Base-by-base conservation (phyloP, 2,797 vertebrate genomes). In the Acanthurus tractus region DNA sequence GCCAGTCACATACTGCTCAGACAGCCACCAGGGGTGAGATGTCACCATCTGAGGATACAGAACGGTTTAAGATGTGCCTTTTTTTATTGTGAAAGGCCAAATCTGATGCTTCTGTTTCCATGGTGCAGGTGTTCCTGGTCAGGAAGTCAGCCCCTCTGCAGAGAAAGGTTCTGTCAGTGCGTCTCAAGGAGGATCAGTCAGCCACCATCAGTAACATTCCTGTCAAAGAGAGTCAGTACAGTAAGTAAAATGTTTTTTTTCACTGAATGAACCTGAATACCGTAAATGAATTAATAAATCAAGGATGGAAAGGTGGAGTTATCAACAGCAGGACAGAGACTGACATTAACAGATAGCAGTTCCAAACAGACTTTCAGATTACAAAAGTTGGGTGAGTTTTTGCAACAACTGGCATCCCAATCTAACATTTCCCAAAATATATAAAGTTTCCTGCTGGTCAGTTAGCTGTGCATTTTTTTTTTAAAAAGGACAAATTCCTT, bases 121-220 rank as follows among this genome's bases (percentile, higher is more conserved):
- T 18, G 64, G 8, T 13, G 48, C 81, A 99, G 97, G 96, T 96
- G 63, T 99, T 99, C 89, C 87, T 99, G 80, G 97, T 99, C 68
- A 95, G 96, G 64, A 98, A 95, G 87, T 98, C 96, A 0, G 73
- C 94, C 12, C 91, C 86, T 62, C 88, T 97, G 81, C 97, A 98
- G 88, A 97, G 94, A 87, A 99, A 99, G 71, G 95, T 98, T 17
- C 94, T 99, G 52, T 97, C 95, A n/a, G 92, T 99, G 64, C 96
- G 96, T 36, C 76, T 97, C 53, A 82, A 82, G 13, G 93, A 96
- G 29, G 75, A 87, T 58, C 93, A 93, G 45, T 92, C 87, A 18
- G 83, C 88, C 48, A 85, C 92, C 17, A 89, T 99, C 55, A 95
- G 95, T 66, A 96, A 99, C 88, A 96, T 97, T 88, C 90, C 95